Evolutionary conservation across 2,797 vertebrate genomes (phyloP).

Genomic region (Apogon talboti): DNA sequence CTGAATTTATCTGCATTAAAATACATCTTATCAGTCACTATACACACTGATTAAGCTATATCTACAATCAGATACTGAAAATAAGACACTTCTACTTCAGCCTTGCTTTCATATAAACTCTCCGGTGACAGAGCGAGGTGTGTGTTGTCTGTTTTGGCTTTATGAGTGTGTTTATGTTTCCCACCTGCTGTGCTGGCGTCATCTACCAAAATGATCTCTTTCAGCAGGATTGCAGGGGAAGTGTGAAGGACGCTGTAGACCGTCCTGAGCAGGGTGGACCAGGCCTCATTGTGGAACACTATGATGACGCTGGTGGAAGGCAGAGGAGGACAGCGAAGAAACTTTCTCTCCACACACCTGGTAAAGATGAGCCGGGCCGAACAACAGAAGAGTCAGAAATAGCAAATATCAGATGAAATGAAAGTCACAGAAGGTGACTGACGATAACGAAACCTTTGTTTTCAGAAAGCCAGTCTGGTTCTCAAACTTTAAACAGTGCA

Average conservation of each 20-base stretch:
- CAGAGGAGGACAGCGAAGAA: constrained; percentile 89
- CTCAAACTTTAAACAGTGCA: background rate
- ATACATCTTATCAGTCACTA: no score
- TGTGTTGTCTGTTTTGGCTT: background rate
- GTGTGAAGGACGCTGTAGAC: constrained; percentile 93
- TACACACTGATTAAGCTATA: no score
- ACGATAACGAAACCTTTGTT: constrained; percentile 22
- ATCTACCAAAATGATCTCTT: constrained; percentile 93
- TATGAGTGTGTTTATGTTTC: background rate
- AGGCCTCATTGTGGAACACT: constrained; percentile 96
- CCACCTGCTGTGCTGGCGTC: constrained; percentile 92
- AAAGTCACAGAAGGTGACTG: constrained; percentile 7
- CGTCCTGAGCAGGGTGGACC: constrained; percentile 93
- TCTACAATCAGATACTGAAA: no score
- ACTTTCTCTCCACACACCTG: constrained; percentile 92
- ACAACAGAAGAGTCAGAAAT: constrained; percentile 7
- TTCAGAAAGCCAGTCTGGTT: constrained; percentile 14
- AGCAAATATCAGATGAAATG: constrained; percentile 5
- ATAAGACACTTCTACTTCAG: background rate
- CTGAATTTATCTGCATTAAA: no score
- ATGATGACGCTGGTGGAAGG: constrained; percentile 93
- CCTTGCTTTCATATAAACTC: background rate
- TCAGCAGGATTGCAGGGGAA: constrained; percentile 88
- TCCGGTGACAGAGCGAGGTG: no score
- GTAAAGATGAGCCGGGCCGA: background rate